A percentile compares a stretch with the other conserved stretches of the same genome.
phyloP scores from a whole-genome alignment of 2,888 invertebrate species.

The Ommatoiulus sabulosus region DNA sequence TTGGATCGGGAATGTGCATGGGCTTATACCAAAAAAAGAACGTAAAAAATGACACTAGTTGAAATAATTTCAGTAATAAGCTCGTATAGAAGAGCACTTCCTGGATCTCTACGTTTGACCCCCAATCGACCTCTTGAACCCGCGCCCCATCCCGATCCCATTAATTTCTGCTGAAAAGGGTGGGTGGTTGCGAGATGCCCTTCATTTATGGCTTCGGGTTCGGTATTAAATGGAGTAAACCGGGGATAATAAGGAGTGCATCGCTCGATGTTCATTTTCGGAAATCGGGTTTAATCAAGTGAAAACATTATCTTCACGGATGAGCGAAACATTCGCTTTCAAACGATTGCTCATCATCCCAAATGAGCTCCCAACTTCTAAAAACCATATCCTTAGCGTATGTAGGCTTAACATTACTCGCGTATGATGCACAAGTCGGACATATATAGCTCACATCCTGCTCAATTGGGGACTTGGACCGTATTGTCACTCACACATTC shows the following conservation, averaged over 20 bases:
- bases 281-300: slow-evolving; percentile 55
- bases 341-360: slow-evolving; percentile 54
- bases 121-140: not conserved
- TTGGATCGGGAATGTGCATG: not conserved
- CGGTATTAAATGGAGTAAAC: slow-evolving; percentile 38
- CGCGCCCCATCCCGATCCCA: not conserved
- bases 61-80: not conserved
- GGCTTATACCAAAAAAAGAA: not conserved
- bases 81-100: not conserved
- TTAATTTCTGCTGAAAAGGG: not conserved
- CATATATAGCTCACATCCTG: slow-evolving; percentile 24
- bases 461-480: slow-evolving; percentile 1
- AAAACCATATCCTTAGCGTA: not conserved
- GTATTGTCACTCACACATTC: slow-evolving; percentile 26
- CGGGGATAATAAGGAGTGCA: slow-evolving; percentile 45
- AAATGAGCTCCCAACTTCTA: slow-evolving; percentile 37
- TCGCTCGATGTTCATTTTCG: slow-evolving; percentile 46
- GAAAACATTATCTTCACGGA: slow-evolving; percentile 55
- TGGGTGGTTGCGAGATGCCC: not conserved
- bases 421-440: not conserved
- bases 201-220: not conserved
- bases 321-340: slow-evolving; percentile 49
- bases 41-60: not conserved
- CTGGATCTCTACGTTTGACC: not conserved
- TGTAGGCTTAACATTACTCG: not conserved